Conservation (phyloP, 2,888 invertebrate genomes). For the Polydrusus tereticollis region DNA sequence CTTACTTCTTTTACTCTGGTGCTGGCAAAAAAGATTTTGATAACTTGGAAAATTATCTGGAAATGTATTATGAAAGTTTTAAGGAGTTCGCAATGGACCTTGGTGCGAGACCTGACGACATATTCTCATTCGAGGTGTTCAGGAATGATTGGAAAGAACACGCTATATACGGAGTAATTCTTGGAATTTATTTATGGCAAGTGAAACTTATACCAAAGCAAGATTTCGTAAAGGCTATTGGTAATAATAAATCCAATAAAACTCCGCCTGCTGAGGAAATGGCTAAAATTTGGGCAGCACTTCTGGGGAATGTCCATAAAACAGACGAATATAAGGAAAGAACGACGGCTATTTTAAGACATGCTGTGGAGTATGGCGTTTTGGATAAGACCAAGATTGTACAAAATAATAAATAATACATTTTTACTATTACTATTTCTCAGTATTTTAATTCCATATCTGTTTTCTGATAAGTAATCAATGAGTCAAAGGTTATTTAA, state of each 20-base stretch:
- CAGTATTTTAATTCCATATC: too few species aligned
- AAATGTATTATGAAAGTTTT: constrained; percentile 40
- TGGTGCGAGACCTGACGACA: constrained; percentile 16
- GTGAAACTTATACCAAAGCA: constrained; percentile 34
- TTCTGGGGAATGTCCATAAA: not conserved
- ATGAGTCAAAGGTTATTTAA: too few species aligned
- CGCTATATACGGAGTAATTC: constrained; percentile 31
- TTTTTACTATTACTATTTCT: too few species aligned
- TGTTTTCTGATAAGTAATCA: too few species aligned
- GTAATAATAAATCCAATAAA: not conserved
- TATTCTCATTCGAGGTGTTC: constrained; percentile 31
- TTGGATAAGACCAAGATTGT: not conserved
- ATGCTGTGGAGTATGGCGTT: constrained; percentile 38
- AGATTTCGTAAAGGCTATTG: not conserved
- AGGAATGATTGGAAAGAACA: constrained; percentile 44
- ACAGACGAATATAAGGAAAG: constrained; percentile 17
- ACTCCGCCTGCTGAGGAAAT: not conserved
- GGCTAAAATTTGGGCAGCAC: not conserved
- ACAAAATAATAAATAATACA: not conserved
- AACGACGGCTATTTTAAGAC: constrained; percentile 24
- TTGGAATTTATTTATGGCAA: constrained; percentile 31
- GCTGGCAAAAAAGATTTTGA: constrained; percentile 35
- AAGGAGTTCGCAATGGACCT: not conserved
- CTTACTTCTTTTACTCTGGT: constrained; percentile 56
- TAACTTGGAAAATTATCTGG: constrained; percentile 36